Conservation (phyloP, 2,113 vertebrate species). For the Osmerus eperlanus region DNA sequence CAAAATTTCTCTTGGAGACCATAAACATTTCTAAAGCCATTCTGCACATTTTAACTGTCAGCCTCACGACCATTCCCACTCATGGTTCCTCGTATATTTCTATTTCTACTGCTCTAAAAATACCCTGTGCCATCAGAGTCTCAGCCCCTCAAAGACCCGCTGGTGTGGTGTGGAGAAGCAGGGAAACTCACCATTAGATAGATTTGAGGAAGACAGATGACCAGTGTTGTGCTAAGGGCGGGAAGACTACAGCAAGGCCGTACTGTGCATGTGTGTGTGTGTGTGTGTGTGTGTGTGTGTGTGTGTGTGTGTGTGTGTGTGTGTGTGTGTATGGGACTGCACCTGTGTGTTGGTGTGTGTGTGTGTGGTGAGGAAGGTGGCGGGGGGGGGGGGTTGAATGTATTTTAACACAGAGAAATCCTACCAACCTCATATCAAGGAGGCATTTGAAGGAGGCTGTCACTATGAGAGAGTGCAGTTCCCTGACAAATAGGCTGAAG, state of each 20-base stretch:
- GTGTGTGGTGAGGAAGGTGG: background rate
- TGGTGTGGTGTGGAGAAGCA: conserved; percentile 33
- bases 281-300: conserved; percentile 2
- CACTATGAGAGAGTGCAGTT: conserved; percentile 39
- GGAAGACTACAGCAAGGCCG: background rate
- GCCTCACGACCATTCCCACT: conserved; percentile 27
- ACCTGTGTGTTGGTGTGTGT: conserved; percentile 12
- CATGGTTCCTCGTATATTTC: conserved; percentile 39
- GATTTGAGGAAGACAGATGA: conserved; percentile 59
- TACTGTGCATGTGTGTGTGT: background rate
- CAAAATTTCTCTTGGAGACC: conserved; percentile 31
- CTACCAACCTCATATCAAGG: conserved; percentile 51
- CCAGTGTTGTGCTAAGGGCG: conserved; percentile 5
- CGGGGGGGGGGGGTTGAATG: background rate
- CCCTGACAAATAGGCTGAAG: conserved; percentile 34
- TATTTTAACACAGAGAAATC: conserved; percentile 38
- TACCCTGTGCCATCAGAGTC: conserved; percentile 59
- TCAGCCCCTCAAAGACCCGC: conserved; percentile 35
- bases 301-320: conserved; percentile 14
- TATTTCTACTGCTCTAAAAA: conserved; percentile 65
- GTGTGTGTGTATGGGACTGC: background rate
- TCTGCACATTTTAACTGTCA: conserved; percentile 53
- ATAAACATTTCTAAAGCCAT: conserved; percentile 60
- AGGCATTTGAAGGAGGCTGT: conserved; percentile 55
- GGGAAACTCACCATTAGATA: conserved; percentile 50